Evolutionary conservation across 2,797 vertebrate genomes (phyloP).

Genomic region (Danionella dracula): DNA sequence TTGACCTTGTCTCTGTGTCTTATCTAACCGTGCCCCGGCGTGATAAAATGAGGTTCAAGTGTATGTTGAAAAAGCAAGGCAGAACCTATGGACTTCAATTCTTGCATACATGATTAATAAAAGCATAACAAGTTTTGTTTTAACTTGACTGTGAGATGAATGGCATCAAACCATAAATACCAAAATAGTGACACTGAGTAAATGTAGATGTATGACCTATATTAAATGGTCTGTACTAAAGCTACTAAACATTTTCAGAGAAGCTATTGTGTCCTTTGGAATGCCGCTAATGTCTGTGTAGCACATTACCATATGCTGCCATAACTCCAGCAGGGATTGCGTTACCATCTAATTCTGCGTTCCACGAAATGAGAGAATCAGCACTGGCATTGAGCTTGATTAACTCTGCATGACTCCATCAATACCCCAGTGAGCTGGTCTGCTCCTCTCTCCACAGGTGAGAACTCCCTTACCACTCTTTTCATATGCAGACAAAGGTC

Average conservation of each 20-base stretch:
- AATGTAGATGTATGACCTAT: no score
- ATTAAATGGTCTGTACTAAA: not conserved
- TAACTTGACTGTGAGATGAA: no score
- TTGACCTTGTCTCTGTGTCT: no score
- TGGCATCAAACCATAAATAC: no score
- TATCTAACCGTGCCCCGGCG: no score
- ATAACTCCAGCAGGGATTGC: slow-evolving; percentile 36
- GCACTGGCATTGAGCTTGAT: slow-evolving; percentile 41
- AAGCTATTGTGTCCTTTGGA: slow-evolving; percentile 10
- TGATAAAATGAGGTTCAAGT: no score
- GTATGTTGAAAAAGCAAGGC: no score
- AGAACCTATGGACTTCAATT: no score
- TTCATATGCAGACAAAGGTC: not conserved
- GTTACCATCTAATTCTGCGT: slow-evolving; percentile 28
- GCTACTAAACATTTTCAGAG: not conserved
- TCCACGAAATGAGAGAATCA: slow-evolving; percentile 45
- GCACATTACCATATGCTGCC: slow-evolving; percentile 30
- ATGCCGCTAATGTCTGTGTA: slow-evolving; percentile 20
- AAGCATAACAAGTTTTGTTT: no score
- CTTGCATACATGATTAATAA: no score
- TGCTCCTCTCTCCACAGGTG: slow-evolving; percentile 45
- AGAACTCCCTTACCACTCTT: slow-evolving; percentile 9
- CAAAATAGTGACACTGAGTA: no score
- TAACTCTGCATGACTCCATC: slow-evolving; percentile 39
- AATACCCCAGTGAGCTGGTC: slow-evolving; percentile 37